Evolutionary conservation across 2,888 invertebrate genomes (phyloP).

Genomic region (Caenorhabditis wallacei): DNA sequence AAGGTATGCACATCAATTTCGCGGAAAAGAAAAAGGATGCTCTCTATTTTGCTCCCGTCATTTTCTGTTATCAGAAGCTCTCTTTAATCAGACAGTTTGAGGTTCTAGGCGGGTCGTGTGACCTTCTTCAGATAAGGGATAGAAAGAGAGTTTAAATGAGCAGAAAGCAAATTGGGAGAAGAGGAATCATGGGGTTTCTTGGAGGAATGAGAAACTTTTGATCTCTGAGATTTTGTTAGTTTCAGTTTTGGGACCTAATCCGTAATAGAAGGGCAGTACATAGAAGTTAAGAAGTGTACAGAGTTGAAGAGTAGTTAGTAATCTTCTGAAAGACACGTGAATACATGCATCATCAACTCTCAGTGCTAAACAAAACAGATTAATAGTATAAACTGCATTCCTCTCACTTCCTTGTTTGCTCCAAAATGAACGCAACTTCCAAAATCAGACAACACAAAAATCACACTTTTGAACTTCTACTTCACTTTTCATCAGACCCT

Average conservation of each 20-base stretch:
- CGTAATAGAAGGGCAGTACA: too few species aligned
- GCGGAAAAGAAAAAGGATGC: conserved; percentile 19
- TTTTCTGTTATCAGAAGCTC: conserved; percentile 17
- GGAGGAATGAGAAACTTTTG: too few species aligned
- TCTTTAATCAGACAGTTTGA: conserved; percentile 4
- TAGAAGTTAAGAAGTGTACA: too few species aligned
- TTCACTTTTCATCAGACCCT: conserved; percentile 37
- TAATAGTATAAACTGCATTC: neutral
- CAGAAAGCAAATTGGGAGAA: conserved; percentile 23
- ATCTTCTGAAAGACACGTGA: neutral
- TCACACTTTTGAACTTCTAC: conserved; percentile 45
- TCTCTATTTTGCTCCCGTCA: conserved; percentile 30
- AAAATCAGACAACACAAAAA: conserved; percentile 25
- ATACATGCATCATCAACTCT: neutral
- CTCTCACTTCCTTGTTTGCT: conserved; percentile 14
- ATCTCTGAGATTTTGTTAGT: too few species aligned
- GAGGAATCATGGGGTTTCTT: neutral
- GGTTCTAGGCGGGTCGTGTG: conserved; percentile 38
- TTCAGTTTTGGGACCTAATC: too few species aligned
- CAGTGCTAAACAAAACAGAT: neutral
- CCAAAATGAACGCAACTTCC: conserved; percentile 5
- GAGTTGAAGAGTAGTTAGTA: neutral
- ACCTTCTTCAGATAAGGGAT: conserved; percentile 38
- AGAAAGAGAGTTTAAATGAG: conserved; percentile 16
- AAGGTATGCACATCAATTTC: conserved; percentile 27